Base-by-base conservation (phyloP, 2,797 vertebrate genomes). In the Masticophis lateralis region DNA sequence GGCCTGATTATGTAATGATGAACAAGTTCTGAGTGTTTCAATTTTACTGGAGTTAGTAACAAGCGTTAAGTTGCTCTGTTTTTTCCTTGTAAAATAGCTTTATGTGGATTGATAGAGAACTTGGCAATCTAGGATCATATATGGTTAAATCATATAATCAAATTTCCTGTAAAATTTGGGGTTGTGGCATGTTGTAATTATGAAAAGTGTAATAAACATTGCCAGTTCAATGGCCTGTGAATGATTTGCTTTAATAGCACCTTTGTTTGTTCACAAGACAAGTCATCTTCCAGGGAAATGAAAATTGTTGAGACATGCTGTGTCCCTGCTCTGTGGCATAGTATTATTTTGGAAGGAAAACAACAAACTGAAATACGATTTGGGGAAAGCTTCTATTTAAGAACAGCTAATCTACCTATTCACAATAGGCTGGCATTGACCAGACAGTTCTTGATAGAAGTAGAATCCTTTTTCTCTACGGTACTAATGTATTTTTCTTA, bases 181-280 rank as follows among this genome's bases (percentile, higher is more conserved):
- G 27, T 14, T 55, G 27, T 66, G 61, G 63, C 16, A 53, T n/a
- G 14, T 63, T 28, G 47, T 37, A 53, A 69, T 69, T 53, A 53
- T 69, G 60, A 53, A 66, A 90, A 69, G 11, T 53, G 4, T 32
- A 55, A 57, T 27, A 88, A 88, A 88, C n/a, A 43, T 37, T 37
- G 74, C 74, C 18, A 79, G 74, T 43, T 79, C 37, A 86, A 86
- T 7, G 60, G 3, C 60, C 59, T 12, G 20, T 88, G 3, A 2
- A 69, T 83, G 63, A 25, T 94, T 94, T 94, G 74, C 55, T 32
- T 90, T 95, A 90, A 95, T 63, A n/a, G 22, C 9, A 88, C 18
- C 28, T 55, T 57, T 91, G 0, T 47, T 92, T 66, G 92, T 94
- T 95, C 12, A 55, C n/a, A n/a, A 93, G 55, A 32, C 87, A 57